These are phyloP conservation scores for Coracopsis vasa DNA, from an alignment of 2,113 vertebrate genomes.

Conservation along the genomic window DNA sequence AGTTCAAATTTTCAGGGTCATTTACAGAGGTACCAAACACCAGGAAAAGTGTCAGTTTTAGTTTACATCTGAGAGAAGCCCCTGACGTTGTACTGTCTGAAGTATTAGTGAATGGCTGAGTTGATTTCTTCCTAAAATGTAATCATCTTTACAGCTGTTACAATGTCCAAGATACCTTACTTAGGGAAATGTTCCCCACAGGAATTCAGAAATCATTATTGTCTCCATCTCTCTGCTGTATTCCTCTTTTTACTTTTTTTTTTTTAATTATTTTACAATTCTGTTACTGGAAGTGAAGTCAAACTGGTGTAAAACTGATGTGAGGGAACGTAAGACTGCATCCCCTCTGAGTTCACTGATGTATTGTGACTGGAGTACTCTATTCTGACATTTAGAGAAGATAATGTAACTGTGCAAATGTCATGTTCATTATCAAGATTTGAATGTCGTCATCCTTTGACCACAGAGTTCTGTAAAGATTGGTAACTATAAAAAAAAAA, in stretches of 20 bases:
- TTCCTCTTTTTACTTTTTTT: not conserved
- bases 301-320: not conserved
- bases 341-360: not conserved
- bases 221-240: not conserved
- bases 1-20: not conserved
- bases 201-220: not conserved
- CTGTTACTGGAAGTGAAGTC: not conserved
- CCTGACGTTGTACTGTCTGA: not conserved
- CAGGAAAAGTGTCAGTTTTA: not conserved
- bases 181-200: not conserved
- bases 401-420: constrained; percentile 60
- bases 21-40: not conserved
- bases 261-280: not conserved
- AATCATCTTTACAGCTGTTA: not conserved
- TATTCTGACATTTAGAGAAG: constrained; percentile 45
- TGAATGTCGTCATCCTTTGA: constrained; percentile 50
- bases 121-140: not conserved
- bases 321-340: not conserved
- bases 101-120: not conserved
- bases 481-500: not conserved
- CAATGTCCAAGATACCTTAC: not conserved
- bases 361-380: not conserved
- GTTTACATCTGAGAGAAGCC: constrained; percentile 1
- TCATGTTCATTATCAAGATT: constrained; percentile 34
- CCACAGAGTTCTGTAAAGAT: constrained; percentile 3